Percentiles rank a stretch among this genome's conserved stretches.
Conservation (phyloP, 2,888 invertebrate genomes). For the Podabrus alpinus region DNA sequence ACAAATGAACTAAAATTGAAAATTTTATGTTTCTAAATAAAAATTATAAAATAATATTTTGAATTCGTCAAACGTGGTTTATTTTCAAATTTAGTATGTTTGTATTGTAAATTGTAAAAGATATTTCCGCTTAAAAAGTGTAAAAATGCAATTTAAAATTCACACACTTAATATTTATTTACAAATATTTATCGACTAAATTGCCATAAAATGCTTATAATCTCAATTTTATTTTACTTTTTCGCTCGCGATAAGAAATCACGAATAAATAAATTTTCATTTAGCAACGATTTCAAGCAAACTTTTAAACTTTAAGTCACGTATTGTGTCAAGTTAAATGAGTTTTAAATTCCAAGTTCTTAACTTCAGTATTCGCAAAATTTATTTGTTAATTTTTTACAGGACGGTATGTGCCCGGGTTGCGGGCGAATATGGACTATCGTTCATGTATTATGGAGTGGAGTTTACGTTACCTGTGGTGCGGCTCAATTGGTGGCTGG, state of each 20-base stretch:
- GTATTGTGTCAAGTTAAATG: not conserved
- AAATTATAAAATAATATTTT: too few relatives aligned
- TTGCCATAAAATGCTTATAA: not conserved
- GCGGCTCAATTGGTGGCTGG: constrained; percentile 59
- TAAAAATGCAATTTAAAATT: not conserved
- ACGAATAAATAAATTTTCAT: not conserved
- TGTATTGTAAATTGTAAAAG: too few relatives aligned
- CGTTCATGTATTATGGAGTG: constrained; percentile 58
- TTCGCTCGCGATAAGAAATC: not conserved
- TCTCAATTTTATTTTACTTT: not conserved
- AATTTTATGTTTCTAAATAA: too few relatives aligned
- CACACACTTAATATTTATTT: not conserved
- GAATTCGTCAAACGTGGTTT: too few relatives aligned
- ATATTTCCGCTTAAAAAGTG: not conserved
- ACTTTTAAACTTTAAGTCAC: not conserved
- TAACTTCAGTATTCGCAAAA: not conserved
- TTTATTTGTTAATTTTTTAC: constrained; percentile 9
- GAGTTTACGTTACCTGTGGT: constrained; percentile 57
- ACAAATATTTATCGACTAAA: not conserved
- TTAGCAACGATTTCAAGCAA: not conserved
- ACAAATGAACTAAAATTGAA: too few relatives aligned
- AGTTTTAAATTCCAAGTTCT: not conserved
- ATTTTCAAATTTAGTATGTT: not conserved
- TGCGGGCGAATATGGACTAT: constrained; percentile 54
- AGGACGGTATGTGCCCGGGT: constrained; percentile 52